Evolutionary conservation across 2,888 invertebrate genomes (phyloP).

Genomic region (Ophioninae sp.): DNA sequence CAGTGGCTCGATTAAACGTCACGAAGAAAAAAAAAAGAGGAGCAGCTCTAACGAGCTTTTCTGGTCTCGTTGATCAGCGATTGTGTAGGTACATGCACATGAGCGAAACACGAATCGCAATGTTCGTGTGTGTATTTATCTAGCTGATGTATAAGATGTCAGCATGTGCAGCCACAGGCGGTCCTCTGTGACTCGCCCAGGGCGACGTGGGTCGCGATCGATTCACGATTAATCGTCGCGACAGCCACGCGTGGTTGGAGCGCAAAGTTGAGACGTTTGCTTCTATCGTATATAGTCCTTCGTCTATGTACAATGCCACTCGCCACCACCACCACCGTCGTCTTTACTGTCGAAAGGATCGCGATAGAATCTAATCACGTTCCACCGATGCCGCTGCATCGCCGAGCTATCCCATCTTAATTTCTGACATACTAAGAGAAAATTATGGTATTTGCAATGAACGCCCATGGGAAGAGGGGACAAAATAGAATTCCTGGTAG

Average conservation of each 20-base stretch:
- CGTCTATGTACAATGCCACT: conserved; percentile 11
- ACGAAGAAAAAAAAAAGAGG: conserved; percentile 38
- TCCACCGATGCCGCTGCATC: not conserved
- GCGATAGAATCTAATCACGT: conserved; percentile 27
- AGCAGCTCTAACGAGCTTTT: conserved; percentile 31
- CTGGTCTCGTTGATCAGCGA: conserved; percentile 28
- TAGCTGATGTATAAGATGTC: conserved; percentile 47
- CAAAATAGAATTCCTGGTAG: no score
- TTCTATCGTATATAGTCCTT: conserved; percentile 8
- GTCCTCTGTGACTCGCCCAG: conserved; percentile 59
- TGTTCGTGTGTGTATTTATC: not conserved
- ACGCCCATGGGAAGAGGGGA: no score
- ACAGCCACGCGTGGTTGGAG: conserved; percentile 53
- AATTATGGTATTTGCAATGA: no score
- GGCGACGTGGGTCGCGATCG: conserved; percentile 60
- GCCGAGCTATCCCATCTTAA: not conserved
- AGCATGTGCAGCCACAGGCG: conserved; percentile 54
- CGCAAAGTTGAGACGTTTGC: conserved; percentile 61
- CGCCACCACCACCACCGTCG: conserved; percentile 38
- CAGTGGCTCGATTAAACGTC: conserved; percentile 52
- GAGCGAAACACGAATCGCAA: not conserved
- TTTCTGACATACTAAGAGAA: no score
- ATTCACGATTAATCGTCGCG: conserved; percentile 60
- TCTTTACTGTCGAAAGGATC: no score
- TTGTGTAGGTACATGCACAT: conserved; percentile 5